A percentile compares a stretch with the other conserved stretches of the same genome.
These are phyloP conservation scores for Hypena proboscidalis DNA, from an alignment of 2,888 invertebrate genomes.

Conservation along the genomic window DNA sequence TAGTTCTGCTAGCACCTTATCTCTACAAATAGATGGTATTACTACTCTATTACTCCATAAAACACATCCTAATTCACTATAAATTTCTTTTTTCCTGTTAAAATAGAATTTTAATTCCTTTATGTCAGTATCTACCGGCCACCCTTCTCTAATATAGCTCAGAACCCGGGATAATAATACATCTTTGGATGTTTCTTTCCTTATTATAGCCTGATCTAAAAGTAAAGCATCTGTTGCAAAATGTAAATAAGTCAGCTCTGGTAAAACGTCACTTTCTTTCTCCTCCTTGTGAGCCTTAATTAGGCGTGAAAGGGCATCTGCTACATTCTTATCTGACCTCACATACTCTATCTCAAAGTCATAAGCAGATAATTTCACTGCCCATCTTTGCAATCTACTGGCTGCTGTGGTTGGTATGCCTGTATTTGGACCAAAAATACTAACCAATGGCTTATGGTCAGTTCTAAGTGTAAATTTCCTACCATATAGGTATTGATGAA, in stretches of 20 bases:
- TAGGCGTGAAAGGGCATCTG: neutral
- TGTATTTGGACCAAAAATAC: neutral
- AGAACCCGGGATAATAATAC: conserved; percentile 1
- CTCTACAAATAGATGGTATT: conserved; percentile 4
- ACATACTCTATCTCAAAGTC: conserved; percentile 9
- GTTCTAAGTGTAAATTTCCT: neutral
- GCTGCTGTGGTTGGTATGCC: conserved; percentile 1
- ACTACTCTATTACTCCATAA: conserved; percentile 17
- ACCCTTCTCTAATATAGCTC: conserved; percentile 8
- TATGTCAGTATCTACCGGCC: conserved; percentile 4
- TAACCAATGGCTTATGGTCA: conserved; percentile 7
- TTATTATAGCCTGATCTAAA: no score
- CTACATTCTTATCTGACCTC: neutral
- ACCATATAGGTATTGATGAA: neutral
- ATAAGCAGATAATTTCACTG: neutral
- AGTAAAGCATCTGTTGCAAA: no score
- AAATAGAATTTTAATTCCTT: conserved; percentile 3
- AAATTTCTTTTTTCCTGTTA: neutral
- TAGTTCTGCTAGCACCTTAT: conserved; percentile 7
- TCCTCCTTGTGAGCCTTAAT: no score
- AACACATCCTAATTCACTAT: conserved; percentile 6
- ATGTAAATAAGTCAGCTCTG: no score
- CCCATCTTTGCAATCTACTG: conserved; percentile 7
- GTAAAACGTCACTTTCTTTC: no score
- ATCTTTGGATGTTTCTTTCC: no score